Conservation (phyloP, 2,113 vertebrate genomes). For the Nerophis ophidion region DNA sequence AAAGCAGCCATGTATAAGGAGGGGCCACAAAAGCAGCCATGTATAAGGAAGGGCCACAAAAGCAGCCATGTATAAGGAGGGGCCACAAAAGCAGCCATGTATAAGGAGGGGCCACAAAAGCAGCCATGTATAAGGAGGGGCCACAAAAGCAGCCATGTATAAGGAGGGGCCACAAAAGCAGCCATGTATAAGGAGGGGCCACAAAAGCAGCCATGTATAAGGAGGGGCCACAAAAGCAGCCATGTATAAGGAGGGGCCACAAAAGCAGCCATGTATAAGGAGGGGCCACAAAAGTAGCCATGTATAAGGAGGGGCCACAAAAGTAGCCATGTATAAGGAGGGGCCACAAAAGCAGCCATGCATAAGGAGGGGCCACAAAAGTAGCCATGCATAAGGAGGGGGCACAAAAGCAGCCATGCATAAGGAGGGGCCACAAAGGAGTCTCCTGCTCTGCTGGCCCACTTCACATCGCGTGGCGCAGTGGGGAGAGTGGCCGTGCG, state of each 20-base stretch:
- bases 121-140: no score
- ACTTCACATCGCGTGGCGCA: no score
- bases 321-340: no score
- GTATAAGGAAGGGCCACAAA: slow-evolving; percentile 3
- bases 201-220: no score
- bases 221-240: slow-evolving; percentile 1
- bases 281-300: slow-evolving; percentile 5
- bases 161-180: slow-evolving; percentile 3
- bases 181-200: slow-evolving; percentile 2
- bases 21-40: slow-evolving; percentile 3
- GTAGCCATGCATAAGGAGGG: no score
- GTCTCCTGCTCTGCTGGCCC: slow-evolving; percentile 4
- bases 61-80: no score
- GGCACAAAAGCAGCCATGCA: no score
- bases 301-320: slow-evolving; percentile 4
- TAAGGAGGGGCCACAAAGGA: slow-evolving; percentile 6
- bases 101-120: slow-evolving; percentile 3
- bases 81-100: no score
- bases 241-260: slow-evolving; percentile 2
- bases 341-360: slow-evolving; percentile 4
- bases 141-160: no score
- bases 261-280: no score
- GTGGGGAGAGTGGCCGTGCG: no score
- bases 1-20: no score
- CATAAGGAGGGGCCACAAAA: slow-evolving; percentile 3